Evolutionary conservation across 2,888 invertebrate genomes (phyloP).

Genomic region (Helobdella robusta): DNA sequence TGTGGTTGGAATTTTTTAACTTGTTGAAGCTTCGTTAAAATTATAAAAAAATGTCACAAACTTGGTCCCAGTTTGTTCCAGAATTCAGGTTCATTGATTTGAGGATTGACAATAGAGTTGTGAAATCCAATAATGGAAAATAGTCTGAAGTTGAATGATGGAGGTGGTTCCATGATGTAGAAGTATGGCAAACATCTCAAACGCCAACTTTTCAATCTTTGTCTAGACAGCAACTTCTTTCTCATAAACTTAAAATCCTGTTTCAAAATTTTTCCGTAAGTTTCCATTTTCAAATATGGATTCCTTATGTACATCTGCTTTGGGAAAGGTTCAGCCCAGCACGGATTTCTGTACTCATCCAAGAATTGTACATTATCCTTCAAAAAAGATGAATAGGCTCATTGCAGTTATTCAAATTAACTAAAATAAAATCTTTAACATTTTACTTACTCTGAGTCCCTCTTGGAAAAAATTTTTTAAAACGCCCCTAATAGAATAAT

Average conservation of each 20-base stretch:
- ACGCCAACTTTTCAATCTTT: slow-evolving; percentile 18
- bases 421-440: too few relatives aligned
- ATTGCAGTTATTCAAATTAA: too few relatives aligned
- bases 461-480: slow-evolving; percentile 1
- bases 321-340: slow-evolving; percentile 25
- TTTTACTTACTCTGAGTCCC: too few relatives aligned
- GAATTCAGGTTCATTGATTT: slow-evolving; percentile 27
- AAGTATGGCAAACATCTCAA: slow-evolving; percentile 26
- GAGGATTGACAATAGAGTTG: slow-evolving; percentile 22
- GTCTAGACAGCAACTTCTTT: slow-evolving; percentile 16
- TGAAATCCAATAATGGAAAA: slow-evolving; percentile 26
- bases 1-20: background rate
- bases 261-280: slow-evolving; percentile 6
- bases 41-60: background rate
- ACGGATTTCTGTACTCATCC: slow-evolving; percentile 25
- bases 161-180: slow-evolving; percentile 29
- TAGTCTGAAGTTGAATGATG: slow-evolving; percentile 21
- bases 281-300: slow-evolving; percentile 20
- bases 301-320: slow-evolving; percentile 23
- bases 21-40: too few relatives aligned
- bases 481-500: background rate
- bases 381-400: too few relatives aligned
- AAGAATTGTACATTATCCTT: slow-evolving; percentile 26
- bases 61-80: slow-evolving; percentile 28
- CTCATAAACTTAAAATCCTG: slow-evolving; percentile 26